Percentiles rank a stretch among this genome's conserved stretches.
phyloP scores from a whole-genome alignment of 2,797 vertebrate genomes.

The Sphaeramia orbicularis region DNA sequence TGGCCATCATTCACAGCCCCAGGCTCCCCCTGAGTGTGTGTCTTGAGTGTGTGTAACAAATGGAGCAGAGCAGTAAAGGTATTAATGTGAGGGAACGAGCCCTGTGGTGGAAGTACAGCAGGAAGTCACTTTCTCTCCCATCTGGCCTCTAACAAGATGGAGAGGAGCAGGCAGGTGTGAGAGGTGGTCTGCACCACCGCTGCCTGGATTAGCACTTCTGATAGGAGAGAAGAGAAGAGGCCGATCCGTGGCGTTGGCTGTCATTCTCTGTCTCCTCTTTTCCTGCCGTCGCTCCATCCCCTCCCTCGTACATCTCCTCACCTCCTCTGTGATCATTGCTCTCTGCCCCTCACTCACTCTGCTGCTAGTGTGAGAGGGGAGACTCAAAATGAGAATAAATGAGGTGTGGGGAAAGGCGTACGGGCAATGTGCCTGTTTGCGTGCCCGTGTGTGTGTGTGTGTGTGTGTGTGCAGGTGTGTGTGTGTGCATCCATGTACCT shows the following conservation, averaged over 20 bases:
- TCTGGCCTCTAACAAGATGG: conserved; percentile 79
- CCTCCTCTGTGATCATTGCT: conserved; percentile 74
- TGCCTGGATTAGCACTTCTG: conserved; percentile 80
- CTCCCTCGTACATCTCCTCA: conserved; percentile 50
- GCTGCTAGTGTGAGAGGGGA: conserved; percentile 54
- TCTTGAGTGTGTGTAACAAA: conserved; percentile 77
- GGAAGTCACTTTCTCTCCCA: conserved; percentile 76
- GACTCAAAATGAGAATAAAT: conserved; percentile 81
- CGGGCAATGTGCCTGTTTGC: conserved; percentile 54
- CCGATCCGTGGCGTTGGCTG: conserved; percentile 46
- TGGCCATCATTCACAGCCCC: conserved; percentile 82
- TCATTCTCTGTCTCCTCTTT: conserved; percentile 52
- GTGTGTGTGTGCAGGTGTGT: conserved; percentile 12
- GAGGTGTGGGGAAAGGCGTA: conserved; percentile 67
- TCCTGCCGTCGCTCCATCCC: conserved; percentile 31
- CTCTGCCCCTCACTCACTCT: conserved; percentile 65
- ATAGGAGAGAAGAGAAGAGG: conserved; percentile 67
- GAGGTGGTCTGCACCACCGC: conserved; percentile 65
- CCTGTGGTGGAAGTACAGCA: conserved; percentile 77
- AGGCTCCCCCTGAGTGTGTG: conserved; percentile 76
- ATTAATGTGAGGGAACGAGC: conserved; percentile 77
- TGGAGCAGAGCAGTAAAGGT: conserved; percentile 73
- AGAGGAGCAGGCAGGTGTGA: conserved; percentile 71
- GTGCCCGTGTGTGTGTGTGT: conserved; percentile 38
- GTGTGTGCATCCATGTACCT: conserved; percentile 50